phyloP scores from a whole-genome alignment of 2,113 vertebrate species.

The Puffinus mauretanicus region DNA sequence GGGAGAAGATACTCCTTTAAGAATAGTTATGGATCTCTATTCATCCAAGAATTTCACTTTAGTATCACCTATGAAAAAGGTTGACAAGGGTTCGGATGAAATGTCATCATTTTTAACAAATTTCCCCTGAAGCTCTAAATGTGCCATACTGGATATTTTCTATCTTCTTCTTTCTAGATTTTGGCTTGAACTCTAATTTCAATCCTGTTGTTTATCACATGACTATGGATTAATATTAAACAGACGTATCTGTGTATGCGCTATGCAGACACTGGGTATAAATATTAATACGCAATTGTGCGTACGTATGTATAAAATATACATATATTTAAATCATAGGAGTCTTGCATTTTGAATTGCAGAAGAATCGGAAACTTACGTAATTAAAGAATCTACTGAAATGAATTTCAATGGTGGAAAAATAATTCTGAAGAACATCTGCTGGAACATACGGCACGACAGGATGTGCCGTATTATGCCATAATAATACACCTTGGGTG shows the following conservation, averaged over 20 bases:
- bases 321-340: neutral
- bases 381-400: neutral
- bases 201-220: neutral
- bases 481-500: conserved; percentile 14
- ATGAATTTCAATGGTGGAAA: neutral
- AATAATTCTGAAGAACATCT: conserved; percentile 37
- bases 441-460: neutral
- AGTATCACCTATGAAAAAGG: neutral
- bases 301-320: neutral
- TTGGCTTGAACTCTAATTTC: neutral
- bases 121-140: neutral
- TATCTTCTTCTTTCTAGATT: neutral
- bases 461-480: neutral
- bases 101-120: neutral
- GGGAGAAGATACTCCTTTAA: neutral
- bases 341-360: neutral
- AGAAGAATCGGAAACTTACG: neutral
- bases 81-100: neutral
- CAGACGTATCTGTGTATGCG: neutral
- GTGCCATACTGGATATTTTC: neutral
- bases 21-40: neutral
- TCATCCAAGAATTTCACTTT: neutral
- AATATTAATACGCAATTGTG: neutral
- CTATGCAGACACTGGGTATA: neutral
- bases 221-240: neutral